A percentile compares a stretch with the other conserved stretches of the same genome.
phyloP scores from a whole-genome alignment of 1,140 invertebrate species.

The Augochlora pura region DNA sequence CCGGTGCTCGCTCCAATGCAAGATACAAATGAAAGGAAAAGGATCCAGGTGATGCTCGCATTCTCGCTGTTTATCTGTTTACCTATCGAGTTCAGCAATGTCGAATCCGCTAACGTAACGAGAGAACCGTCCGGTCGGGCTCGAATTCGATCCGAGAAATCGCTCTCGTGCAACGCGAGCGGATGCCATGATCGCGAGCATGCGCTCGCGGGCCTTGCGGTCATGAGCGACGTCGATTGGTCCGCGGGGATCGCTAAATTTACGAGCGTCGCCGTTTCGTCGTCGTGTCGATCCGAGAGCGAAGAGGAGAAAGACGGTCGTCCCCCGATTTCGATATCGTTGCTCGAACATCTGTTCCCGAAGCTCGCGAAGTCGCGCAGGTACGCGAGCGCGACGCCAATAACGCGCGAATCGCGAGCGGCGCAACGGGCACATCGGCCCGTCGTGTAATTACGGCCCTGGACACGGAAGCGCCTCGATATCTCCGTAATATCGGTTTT shows the following conservation, averaged over 20 bases:
- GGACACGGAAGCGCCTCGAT: constrained; percentile 59
- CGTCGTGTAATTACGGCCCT: constrained; percentile 58
- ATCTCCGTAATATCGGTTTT: constrained; percentile 59
- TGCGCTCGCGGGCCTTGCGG: not conserved
- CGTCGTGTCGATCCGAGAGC: not conserved
- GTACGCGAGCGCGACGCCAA: constrained; percentile 39
- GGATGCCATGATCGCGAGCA: too few species aligned
- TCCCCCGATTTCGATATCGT: constrained; percentile 16
- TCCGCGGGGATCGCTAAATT: constrained; percentile 11
- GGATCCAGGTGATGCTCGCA: not conserved
- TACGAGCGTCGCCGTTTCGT: constrained; percentile 9
- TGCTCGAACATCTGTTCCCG: constrained; percentile 14
- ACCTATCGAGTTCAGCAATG: not conserved
- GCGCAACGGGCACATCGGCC: constrained; percentile 26
- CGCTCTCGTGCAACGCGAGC: not conserved
- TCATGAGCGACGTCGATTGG: constrained; percentile 7
- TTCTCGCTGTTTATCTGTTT: not conserved
- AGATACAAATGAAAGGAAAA: not conserved
- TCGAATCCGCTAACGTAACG: not conserved
- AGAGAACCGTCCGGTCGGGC: not conserved
- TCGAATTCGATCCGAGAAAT: constrained; percentile 25
- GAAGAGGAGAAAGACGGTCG: not conserved
- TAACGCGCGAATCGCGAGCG: constrained; percentile 39
- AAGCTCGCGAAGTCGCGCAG: not conserved
- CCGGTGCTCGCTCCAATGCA: not conserved